phyloP scores from a whole-genome alignment of 2,113 vertebrate genomes.

The Axis porcinus region DNA sequence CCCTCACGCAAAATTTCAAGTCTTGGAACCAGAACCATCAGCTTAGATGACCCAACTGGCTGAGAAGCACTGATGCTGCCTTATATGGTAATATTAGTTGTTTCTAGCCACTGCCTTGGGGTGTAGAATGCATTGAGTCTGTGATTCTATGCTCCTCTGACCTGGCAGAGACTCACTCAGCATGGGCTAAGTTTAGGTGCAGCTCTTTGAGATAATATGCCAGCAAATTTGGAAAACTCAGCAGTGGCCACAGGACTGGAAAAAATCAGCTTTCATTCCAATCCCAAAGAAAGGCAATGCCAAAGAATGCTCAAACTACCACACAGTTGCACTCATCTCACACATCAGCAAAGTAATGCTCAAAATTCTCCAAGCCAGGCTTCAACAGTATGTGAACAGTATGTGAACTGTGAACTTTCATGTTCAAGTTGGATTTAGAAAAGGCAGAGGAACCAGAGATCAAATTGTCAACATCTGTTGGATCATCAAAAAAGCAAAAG shows the following conservation, averaged over 20 bases:
- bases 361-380: background rate
- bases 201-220: background rate
- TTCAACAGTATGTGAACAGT: background rate
- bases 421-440: background rate
- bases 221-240: background rate
- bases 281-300: background rate
- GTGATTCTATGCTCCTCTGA: background rate
- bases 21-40: background rate
- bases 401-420: background rate
- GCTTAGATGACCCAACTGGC: background rate
- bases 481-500: background rate
- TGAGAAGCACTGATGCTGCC: background rate
- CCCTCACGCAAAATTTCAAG: background rate
- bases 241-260: background rate
- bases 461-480: background rate
- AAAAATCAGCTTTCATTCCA: background rate
- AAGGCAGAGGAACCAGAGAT: background rate
- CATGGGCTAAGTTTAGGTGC: background rate
- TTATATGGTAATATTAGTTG: background rate
- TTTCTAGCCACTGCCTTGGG: background rate
- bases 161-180: background rate
- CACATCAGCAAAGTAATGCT: background rate
- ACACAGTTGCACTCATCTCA: background rate
- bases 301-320: background rate
- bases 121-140: background rate